Evolutionary conservation across 2,888 invertebrate genomes (phyloP), one percentile per base, ranked within the genome.

Genomic region (Epinotia brunnichana): DNA sequence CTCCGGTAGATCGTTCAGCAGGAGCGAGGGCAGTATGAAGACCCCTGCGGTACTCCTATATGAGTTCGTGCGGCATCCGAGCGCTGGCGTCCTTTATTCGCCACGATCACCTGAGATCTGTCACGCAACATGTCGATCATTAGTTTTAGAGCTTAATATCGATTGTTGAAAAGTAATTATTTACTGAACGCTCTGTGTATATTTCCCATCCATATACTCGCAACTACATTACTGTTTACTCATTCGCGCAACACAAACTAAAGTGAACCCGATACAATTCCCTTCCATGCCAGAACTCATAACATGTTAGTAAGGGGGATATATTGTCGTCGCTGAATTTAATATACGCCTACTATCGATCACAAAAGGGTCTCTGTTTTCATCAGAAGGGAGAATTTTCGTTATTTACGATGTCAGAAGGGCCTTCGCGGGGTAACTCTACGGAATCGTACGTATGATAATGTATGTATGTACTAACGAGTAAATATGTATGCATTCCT

Each of bases 281-380:
- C 51, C 53, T 64, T 13, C 5, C 29, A 53, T 64, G 35, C 53
- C 53, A 11, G 2, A 35, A 64, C 57, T n/a, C 63, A 56, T 21
- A 53, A 51, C 35, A 63, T 35, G 4, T 54, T 39, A 64, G 19
- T 39, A 57, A 29, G 29, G 29, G 21, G 39, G 15, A 21, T 54
- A 54, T 21, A 64, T 64, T 39, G 39, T 15, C 35, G 51, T 35
- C 3, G 19, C 53, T 21, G 51, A 21, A 60, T 41, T 51, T 69
- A 69, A 69, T 51, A 53, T 53, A 39, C 53, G 57, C 44, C 53
- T 9, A 13, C 60, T 13, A 51, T 70, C 41, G 51, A 59, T 70
- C 64, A 70, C 59, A 35, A 39, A 64, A 41, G 70, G 64, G 53
- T 63, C 63, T 3, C 35, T 19, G 29, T 53, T 70, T 51, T 70